Conservation (phyloP, 2,113 vertebrate genomes). For the Calonectris borealis region DNA sequence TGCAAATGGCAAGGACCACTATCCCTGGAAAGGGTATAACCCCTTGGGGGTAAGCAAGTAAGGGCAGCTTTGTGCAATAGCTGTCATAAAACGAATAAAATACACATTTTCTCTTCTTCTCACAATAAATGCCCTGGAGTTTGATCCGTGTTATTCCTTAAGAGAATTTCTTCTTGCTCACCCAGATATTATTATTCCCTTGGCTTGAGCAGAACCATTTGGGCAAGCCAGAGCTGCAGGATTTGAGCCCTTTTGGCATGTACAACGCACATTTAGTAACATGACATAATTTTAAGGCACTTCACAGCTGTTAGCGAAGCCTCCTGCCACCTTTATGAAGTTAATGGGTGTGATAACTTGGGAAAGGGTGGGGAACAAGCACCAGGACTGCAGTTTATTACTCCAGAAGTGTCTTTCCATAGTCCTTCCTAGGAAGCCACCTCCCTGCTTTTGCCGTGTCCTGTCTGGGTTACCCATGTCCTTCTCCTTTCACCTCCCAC, state of each 20-base stretch:
- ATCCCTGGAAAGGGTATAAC: not conserved
- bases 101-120: not conserved
- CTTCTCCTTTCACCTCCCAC: not conserved
- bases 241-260: conserved; percentile 5
- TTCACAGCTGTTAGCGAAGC: not conserved
- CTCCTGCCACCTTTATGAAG: not conserved
- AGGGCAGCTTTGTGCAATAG: not conserved
- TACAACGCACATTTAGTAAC: not conserved
- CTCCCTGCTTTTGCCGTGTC: not conserved
- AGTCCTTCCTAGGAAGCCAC: not conserved
- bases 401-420: not conserved
- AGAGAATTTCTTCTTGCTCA: not conserved
- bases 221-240: not conserved
- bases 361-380: not conserved
- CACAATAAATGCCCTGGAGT: not conserved
- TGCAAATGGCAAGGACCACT: not conserved
- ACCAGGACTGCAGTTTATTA: not conserved
- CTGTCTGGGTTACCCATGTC: not conserved
- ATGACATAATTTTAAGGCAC: conserved; percentile 9
- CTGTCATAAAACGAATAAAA: not conserved
- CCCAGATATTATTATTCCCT: conserved; percentile 8
- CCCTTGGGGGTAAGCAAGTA: not conserved
- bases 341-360: not conserved
- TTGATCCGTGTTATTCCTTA: not conserved
- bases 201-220: conserved; percentile 6